Conservation (phyloP, 2,113 vertebrate species). For the Tragelaphus imberbis region DNA sequence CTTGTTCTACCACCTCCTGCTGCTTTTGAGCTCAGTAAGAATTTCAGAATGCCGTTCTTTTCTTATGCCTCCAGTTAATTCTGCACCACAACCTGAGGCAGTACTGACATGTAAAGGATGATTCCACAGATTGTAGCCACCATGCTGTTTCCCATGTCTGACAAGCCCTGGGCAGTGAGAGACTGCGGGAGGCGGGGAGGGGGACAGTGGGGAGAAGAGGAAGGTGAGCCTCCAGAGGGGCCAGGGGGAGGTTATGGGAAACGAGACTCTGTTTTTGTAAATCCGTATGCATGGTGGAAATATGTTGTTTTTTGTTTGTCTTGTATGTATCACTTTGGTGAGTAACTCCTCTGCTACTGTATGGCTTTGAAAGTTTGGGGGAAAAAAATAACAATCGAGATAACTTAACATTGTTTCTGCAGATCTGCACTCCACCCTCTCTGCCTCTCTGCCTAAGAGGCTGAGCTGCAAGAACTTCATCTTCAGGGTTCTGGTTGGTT, state of each 20-base stretch:
- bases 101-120: background rate
- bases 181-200: background rate
- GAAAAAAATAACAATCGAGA: background rate
- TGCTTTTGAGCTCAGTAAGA: conserved; percentile 17
- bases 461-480: background rate
- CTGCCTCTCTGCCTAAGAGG: background rate
- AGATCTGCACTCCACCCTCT: background rate
- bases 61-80: conserved; percentile 31
- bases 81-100: background rate
- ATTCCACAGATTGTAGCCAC: background rate
- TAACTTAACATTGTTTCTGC: too few species aligned
- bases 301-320: background rate
- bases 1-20: conserved; percentile 32
- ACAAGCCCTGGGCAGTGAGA: background rate
- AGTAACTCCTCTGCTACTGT: background rate
- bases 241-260: background rate
- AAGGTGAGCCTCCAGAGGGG: background rate
- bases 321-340: background rate
- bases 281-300: background rate
- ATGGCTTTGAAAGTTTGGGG: too few species aligned
- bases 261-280: background rate
- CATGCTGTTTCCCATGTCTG: background rate
- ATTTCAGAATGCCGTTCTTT: background rate
- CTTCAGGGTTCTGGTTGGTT: background rate
- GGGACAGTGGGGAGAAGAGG: background rate